Evolutionary conservation across 2,797 vertebrate species (phyloP), one percentile per base, ranked within the genome.

Genomic region (Myotis pilosus): DNA sequence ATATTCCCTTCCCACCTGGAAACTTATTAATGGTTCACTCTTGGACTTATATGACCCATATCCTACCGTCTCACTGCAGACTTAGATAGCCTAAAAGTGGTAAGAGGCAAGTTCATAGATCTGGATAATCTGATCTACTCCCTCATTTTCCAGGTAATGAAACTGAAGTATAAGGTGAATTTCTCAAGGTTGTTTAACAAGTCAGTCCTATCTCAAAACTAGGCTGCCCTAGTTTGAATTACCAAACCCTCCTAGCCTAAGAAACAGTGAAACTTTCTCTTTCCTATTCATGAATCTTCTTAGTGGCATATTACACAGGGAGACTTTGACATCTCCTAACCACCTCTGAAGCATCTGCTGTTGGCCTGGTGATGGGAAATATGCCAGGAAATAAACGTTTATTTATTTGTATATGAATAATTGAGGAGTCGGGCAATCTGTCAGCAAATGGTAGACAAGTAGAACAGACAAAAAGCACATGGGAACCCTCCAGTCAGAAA

Each of bases 401-500:
- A 72, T 82, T 83, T 53, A 75, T 79, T 44, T 81, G 53, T 41
- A 36, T 36, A 64, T 64, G 53, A 86, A 88, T 69, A 92, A 84
- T 53, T 80, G 55, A 95, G 76, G 92, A 92, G 87, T 69, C 36
- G 11, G 60, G 41, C 71, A 87, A 68, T 71, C 85, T 93, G 85
- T 95, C 88, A 36, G 75, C 79, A 53, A 93, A 89, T 53, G 44
- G 49, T n/a, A 85, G 68, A 68, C 87, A 91, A 81, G 83, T 78
- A 91, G 74, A 91, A 86, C 53, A 93, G 75, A 89, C 19, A 41
- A 64, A 38, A 93, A 74, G n/a, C 88, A 93, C 80, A 83, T 44
- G 74, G 91, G 80, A 92, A 93, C 69, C 75, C 49, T 92, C 76
- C 28, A 87, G 88, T 93, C 91, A 92, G 87, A 89, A 92, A 96